A percentile compares a stretch with the other conserved stretches of the same genome.
These are phyloP conservation scores for Nothoprocta perdicaria DNA, from an alignment of 2,113 vertebrate genomes.

Conservation along the genomic window DNA sequence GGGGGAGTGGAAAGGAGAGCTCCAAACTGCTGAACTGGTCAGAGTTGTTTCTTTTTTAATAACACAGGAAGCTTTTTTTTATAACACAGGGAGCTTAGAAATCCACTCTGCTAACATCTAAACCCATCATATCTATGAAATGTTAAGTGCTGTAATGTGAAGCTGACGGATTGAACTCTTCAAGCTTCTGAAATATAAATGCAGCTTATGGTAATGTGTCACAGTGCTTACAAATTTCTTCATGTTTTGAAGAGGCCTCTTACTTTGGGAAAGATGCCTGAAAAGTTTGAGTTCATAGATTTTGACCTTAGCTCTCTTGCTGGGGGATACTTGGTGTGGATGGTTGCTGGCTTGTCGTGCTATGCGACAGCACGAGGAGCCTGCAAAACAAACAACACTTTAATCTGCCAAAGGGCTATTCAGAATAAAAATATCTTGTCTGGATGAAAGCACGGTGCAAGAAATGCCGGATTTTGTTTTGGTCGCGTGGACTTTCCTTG, in stretches of 20 bases:
- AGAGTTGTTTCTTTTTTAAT: not conserved
- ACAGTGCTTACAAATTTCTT: not conserved
- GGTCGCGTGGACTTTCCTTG: not conserved
- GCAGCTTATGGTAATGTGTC: not conserved
- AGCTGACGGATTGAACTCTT: not conserved
- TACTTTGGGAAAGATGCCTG: not conserved
- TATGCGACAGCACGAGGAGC: constrained; percentile 19
- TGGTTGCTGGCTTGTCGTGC: constrained; percentile 52
- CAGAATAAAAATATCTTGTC: not conserved
- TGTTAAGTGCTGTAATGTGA: not conserved
- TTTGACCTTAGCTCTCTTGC: not conserved
- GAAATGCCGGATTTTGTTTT: fast-evolving
- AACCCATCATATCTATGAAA: not conserved
- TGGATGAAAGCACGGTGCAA: not conserved
- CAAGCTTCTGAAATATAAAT: not conserved
- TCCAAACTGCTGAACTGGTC: not conserved
- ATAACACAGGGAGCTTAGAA: not conserved
- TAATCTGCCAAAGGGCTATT: not conserved
- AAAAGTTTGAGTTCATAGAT: not conserved
- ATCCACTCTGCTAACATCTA: not conserved
- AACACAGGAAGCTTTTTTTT: not conserved
- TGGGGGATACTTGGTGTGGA: constrained; percentile 30
- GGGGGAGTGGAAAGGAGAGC: not conserved
- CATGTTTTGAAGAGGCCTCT: not conserved
- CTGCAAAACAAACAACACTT: constrained; percentile 37